Evolutionary conservation across 2,888 invertebrate species (phyloP).

Genomic region (Notodonta dromedarius): DNA sequence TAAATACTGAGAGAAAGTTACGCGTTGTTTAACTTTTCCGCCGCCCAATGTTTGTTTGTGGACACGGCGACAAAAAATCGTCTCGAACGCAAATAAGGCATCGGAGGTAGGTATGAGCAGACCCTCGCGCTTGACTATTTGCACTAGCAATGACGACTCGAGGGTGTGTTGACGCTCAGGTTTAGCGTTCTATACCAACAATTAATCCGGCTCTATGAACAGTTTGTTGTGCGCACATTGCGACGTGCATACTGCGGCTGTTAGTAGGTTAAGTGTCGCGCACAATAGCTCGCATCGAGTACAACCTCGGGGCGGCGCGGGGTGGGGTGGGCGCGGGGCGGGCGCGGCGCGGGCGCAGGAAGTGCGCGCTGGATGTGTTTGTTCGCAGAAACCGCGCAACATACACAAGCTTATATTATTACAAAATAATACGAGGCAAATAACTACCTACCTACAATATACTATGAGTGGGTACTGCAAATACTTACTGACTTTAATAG

Average conservation of each 20-base stretch:
- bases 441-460: neutral
- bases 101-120: constrained; percentile 11
- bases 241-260: constrained; percentile 9
- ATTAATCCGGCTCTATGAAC: constrained; percentile 58
- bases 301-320: neutral
- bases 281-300: constrained; percentile 19
- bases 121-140: neutral
- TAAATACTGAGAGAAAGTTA: no score
- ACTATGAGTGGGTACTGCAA: no score
- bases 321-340: constrained; percentile 29
- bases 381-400: constrained; percentile 57
- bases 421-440: neutral
- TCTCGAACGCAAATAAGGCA: constrained; percentile 27
- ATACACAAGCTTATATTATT: constrained; percentile 14
- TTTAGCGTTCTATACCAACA: constrained; percentile 62
- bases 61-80: constrained; percentile 29
- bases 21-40: neutral
- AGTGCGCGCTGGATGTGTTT: constrained; percentile 40
- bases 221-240: constrained; percentile 15
- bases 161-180: constrained; percentile 42
- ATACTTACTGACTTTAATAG: neutral
- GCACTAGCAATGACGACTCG: neutral
- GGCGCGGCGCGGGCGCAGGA: constrained; percentile 26
- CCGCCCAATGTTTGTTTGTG: neutral
- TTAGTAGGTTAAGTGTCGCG: constrained; percentile 40